Evolutionary conservation across 2,888 invertebrate genomes (phyloP), one percentile per base, ranked within the genome.

Genomic region (Perithous albicinctus): DNA sequence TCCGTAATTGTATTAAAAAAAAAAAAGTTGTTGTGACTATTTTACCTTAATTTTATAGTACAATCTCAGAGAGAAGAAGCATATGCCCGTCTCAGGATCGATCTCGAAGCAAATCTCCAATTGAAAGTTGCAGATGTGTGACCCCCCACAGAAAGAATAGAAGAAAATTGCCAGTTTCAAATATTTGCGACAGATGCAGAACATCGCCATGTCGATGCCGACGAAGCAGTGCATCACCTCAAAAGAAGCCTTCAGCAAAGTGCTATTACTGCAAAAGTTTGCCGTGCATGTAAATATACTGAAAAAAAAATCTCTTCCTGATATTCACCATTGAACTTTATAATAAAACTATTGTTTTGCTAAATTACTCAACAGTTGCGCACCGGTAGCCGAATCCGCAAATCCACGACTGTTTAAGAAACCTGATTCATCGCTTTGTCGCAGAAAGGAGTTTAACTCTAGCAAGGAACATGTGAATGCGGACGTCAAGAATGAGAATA

Each of bases 261-360:
- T 90, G 90, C 82, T 91, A 87, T 77, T 90, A 90, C 64, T 91
- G 91, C 84, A 90, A 90, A 86, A 87, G 32, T 72, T 86, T 84
- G 32, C 89, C 90, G 1, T 90, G 90, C 86, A 73, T 74, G 91
- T 90, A 63, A 83, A 74, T 46, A 43, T 12, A 18, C n/a, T n/a
- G 2, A 20, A 51, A 43, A 32, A 46, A 59, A 46, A 0, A 41
- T 63, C 23, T 41, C 20, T 32, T 38, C 12, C 0, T 29, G 6
- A 12, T n/a, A 29, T 5, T 8, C 12, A 15, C n/a, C 38, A 10
- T 7, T 1, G 32, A 23, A 54, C n/a, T 6, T 38, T 15, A 43
- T 4, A n/a, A 29, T 43, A 64, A 43, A 10, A 64, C 18, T 6
- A 10, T 20, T 26, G 32, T 29, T 46, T 18, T 1, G 0, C 1